Evolutionary conservation across 2,797 vertebrate genomes (phyloP), one percentile per base, ranked within the genome.

Genomic region (Pipistrellus nathusii): DNA sequence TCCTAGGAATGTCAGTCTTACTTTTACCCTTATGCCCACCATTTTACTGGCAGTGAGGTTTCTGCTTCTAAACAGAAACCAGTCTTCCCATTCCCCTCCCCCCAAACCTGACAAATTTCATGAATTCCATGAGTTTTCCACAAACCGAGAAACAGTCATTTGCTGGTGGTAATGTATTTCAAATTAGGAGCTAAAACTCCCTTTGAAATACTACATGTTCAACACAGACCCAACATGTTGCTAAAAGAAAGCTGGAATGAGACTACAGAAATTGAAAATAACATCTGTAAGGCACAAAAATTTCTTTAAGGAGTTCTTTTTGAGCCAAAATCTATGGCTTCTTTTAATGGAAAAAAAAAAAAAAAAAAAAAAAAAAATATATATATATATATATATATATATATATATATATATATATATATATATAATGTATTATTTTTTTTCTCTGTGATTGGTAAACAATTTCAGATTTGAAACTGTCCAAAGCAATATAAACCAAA

Each of bases 201-300:
- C 41, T 69, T 90, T 51, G 41, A 93, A 85, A 87, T n/a, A n/a
- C 62, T 51, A 88, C 20, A 76, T 57, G 92, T 86, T 82, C 66
- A 84, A 91, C 72, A 93, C 72, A 85, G 69, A 75, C 64, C 7
- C 13, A 66, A 20, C 62, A 82, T 25, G 23, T 44, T 62, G 8
- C 59, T 48, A 59, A 30, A 82, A 84, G 85, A 53, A 88, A 55
- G 53, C 18, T 59, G n/a, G 91, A 71, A 87, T 13, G 27, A 90
- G 11, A 80, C 30, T 94, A 94, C 30, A 93, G 59, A 93, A 96
- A 92, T 93, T 62, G 53, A 85, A 94, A 90, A 46, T 18, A 91
- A 53, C n/a, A 66, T 20, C 48, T 87, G 51, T 25, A 90, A 55
- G 23, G 4, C 27, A 88, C 75, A 72, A 44, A 80, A 86, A 53